A percentile compares a stretch with the other conserved stretches of the same genome.
Conservation (phyloP, 2,797 vertebrate genomes). For the Rhadinocentrus ornatus region DNA sequence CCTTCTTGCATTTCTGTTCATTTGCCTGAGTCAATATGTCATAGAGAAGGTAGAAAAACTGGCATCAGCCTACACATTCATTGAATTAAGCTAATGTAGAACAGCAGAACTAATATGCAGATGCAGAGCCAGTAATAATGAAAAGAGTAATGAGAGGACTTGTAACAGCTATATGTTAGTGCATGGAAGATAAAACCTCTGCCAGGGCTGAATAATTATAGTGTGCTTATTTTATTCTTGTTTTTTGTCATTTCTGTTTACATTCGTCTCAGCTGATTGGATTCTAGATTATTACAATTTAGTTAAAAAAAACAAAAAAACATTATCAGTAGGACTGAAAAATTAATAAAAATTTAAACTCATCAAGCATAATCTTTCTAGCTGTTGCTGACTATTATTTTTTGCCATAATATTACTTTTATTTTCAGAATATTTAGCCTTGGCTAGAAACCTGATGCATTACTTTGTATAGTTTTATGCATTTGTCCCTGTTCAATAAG, state of each 20-base stretch:
- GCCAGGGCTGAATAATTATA: slow-evolving; percentile 34
- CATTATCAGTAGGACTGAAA: neutral
- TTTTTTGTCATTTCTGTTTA: neutral
- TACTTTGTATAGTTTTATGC: too few relatives aligned
- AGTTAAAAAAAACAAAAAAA: neutral
- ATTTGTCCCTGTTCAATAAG: too few relatives aligned
- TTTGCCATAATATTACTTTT: too few relatives aligned
- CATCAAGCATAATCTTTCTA: neutral
- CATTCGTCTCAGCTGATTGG: slow-evolving; percentile 15
- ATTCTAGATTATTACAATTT: slow-evolving; percentile 2
- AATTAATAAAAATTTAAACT: neutral
- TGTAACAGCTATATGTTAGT: slow-evolving; percentile 34
- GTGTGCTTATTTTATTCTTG: slow-evolving; percentile 35
- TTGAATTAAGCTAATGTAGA: slow-evolving; percentile 41
- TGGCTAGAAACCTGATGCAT: too few relatives aligned
- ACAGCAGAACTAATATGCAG: slow-evolving; percentile 39
- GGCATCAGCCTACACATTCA: slow-evolving; percentile 37
- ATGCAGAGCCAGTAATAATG: slow-evolving; percentile 45
- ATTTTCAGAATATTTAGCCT: too few relatives aligned
- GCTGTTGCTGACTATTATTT: neutral
- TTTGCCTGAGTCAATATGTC: slow-evolving; percentile 63
- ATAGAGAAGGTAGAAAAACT: slow-evolving; percentile 23
- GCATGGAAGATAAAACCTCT: slow-evolving; percentile 27
- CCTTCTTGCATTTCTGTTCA: slow-evolving; percentile 43
- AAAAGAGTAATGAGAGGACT: slow-evolving; percentile 49